Evolutionary conservation across 1,140 invertebrate genomes (phyloP).

Genomic region (Trypoxylus dichotomus): DNA sequence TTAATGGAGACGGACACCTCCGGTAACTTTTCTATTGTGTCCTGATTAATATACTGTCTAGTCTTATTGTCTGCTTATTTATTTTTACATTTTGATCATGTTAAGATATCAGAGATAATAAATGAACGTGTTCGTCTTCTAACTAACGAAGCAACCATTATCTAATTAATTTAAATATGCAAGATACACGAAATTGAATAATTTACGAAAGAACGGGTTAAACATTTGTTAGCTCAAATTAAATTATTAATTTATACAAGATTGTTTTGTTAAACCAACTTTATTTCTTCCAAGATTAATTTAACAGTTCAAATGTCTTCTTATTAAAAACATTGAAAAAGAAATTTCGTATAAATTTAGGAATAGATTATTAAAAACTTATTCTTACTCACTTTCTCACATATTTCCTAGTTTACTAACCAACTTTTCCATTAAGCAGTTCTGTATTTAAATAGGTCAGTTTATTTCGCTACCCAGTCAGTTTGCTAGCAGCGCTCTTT

Average conservation of each 20-base stretch:
- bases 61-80: not conserved
- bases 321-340: no score
- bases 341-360: no score
- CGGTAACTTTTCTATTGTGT: not conserved
- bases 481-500: no score
- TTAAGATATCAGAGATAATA: conserved; percentile 9
- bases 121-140: not conserved
- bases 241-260: not conserved
- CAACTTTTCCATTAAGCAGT: no score
- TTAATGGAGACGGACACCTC: conserved; percentile 5
- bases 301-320: no score
- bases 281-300: no score
- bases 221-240: not conserved
- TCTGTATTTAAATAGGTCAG: no score
- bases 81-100: not conserved
- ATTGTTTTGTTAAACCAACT: no score
- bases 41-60: conserved; percentile 19
- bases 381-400: no score
- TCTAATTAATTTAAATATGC: not conserved
- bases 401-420: no score
- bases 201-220: not conserved
- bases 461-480: no score
- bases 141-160: not conserved
- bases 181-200: not conserved
- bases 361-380: no score